Percentiles rank a stretch among this genome's conserved stretches.
These are phyloP conservation scores for Brachionus sp. DNA, from an alignment of 1,140 invertebrate species.

Conservation along the genomic window DNA sequence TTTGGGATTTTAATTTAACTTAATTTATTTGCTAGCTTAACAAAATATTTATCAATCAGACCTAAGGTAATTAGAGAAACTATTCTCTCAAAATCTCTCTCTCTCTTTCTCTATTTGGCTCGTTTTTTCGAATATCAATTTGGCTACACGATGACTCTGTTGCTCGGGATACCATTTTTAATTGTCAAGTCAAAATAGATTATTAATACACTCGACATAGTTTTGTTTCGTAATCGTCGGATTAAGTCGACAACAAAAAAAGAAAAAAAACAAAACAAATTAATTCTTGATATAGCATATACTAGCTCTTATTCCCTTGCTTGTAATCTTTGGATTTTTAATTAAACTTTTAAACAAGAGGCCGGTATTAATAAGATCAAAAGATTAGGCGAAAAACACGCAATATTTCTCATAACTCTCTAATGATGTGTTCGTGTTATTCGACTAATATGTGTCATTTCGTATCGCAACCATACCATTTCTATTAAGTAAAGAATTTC, in stretches of 20 bases:
- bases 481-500: neutral
- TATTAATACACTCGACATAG: conserved; percentile 18
- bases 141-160: neutral
- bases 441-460: neutral
- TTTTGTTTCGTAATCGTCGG: neutral
- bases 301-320: neutral
- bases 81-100: neutral
- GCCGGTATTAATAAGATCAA: neutral
- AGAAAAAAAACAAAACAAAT: neutral
- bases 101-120: neutral
- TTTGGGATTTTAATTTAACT: neutral
- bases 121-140: neutral
- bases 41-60: conserved; percentile 25
- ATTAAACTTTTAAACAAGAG: conserved; percentile 7
- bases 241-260: conserved; percentile 2
- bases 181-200: neutral
- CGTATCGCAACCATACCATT: neutral
- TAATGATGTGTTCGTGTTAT: neutral
- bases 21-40: neutral
- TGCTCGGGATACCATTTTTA: conserved; percentile 2
- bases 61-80: conserved; percentile 29
- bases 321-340: conserved; percentile 4
- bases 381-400: conserved; percentile 2
- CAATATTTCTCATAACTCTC: neutral
- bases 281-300: neutral